Base-by-base conservation (phyloP, 2,888 invertebrate genomes). In the Caradrina clavipalpis region DNA sequence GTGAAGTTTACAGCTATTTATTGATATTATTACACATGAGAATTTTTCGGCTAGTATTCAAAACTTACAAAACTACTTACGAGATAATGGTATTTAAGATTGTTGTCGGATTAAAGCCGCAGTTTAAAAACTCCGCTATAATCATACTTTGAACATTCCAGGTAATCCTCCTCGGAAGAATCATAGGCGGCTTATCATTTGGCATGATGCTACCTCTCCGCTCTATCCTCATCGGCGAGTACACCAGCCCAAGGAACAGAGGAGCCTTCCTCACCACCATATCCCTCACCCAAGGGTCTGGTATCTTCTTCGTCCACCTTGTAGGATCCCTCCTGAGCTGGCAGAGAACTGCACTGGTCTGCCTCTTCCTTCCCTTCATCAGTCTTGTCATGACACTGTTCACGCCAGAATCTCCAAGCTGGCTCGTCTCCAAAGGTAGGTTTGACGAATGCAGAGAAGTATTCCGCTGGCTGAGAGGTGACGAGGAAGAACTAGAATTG, bases 381-480 rank as follows among this genome's bases (percentile, higher is more conserved):
- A 94, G 96, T 39, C 87, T 97, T 13, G 64, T 90, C 11, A 91
- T 93, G 88, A 90, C 89, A 0, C 70, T 92, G 4, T 91, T 86
- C 70, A 88, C 90, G 0, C 97, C 97, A 0, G 97, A 97, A 89
- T 96, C 97, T 1, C 97, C 97, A 0, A 93, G 94, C 63, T 97
- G 97, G 97, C 86, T 97, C 35, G 93, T 96, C 0, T 92, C 96
- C 4, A 96, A 95, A 75, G 96, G 95, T 8, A 91, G 91, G 10
- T 89, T 93, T 2, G 92, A 93, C 0, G 95, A 96, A 59, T 97
- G 97, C 0, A 93, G 95, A 64, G 83, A 91, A 31, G 93, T 96
- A 0, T 96, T 97, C 49, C 90, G 93, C 53, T 97, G 96, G 93
- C 92, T 97, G 53, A 89, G 97, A 78, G 97, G 97, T 19, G 89